These are phyloP conservation scores for Ceyx melanurus DNA, from an alignment of 2,113 vertebrate species.

Conservation along the genomic window DNA sequence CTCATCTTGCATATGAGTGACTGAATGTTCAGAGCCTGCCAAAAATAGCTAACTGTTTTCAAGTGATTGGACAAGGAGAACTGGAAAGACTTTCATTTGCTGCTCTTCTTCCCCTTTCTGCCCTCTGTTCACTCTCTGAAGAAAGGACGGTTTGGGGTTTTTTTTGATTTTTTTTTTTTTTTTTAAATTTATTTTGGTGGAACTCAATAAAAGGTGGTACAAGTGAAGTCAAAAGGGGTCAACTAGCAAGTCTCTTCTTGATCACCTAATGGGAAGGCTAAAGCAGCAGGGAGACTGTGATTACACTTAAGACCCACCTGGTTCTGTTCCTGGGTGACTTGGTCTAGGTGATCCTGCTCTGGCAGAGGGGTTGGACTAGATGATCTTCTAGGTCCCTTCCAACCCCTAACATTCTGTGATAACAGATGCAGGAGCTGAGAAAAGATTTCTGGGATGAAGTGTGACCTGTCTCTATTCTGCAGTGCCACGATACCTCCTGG, in stretches of 20 bases:
- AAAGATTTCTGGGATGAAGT: neutral
- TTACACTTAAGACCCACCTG: no score
- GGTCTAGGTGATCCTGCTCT: no score
- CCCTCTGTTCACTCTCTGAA: neutral
- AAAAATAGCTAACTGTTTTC: conserved; percentile 28
- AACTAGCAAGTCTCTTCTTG: neutral
- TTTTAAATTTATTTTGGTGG: neutral
- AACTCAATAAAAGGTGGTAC: neutral
- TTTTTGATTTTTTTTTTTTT: no score
- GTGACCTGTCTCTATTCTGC: neutral
- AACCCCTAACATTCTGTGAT: neutral
- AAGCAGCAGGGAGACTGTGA: neutral
- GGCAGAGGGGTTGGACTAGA: no score
- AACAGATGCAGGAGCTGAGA: neutral
- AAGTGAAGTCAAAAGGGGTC: neutral
- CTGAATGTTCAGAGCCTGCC: neutral
- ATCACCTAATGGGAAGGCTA: fast-evolving
- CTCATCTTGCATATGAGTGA: neutral
- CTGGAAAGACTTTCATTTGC: neutral
- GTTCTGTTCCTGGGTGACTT: no score
- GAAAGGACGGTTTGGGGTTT: neutral
- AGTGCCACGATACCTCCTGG: neutral
- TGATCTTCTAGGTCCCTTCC: no score
- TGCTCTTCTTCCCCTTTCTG: neutral
- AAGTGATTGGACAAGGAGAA: conserved; percentile 7